A percentile compares a stretch with the other conserved stretches of the same genome.
These are phyloP conservation scores for Taxidea taxus DNA, from an alignment of 2,113 vertebrate species.

Conservation along the genomic window DNA sequence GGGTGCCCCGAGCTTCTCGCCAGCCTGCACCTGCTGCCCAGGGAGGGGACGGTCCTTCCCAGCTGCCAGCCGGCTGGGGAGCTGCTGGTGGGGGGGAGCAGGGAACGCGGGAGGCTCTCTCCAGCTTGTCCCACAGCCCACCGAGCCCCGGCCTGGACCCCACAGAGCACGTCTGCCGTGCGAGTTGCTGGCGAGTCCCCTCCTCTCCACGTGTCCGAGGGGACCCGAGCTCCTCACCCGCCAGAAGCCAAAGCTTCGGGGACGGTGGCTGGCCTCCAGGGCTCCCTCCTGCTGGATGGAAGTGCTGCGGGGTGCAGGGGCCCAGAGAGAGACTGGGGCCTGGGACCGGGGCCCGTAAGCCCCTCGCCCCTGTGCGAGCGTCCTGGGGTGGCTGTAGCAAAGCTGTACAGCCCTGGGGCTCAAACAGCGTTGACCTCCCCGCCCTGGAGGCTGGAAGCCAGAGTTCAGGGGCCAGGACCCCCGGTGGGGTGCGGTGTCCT, in stretches of 20 bases:
- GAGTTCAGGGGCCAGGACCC: not conserved
- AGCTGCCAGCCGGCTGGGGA: not conserved
- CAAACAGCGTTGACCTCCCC: not conserved
- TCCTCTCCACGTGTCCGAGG: fast-evolving
- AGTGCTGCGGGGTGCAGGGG: not conserved
- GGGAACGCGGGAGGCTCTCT: not conserved
- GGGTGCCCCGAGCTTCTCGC: fast-evolving
- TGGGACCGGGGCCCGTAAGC: no score
- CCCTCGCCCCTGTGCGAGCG: fast-evolving
- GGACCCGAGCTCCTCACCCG: not conserved
- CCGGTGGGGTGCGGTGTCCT: not conserved
- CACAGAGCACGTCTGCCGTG: fast-evolving
- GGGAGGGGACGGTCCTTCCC: not conserved
- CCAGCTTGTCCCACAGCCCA: fast-evolving
- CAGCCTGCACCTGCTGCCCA: not conserved
- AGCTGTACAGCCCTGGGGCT: not conserved
- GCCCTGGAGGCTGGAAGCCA: not conserved
- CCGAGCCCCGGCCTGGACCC: not conserved
- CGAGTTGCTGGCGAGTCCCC: not conserved
- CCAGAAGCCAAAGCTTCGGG: not conserved
- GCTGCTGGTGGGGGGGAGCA: not conserved
- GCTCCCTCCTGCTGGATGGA: not conserved
- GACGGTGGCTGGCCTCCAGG: not conserved
- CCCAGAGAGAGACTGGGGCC: not conserved
- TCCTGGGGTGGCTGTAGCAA: fast-evolving